These are phyloP conservation scores for Zonitis immaculata DNA, from an alignment of 2,888 invertebrate species.

Conservation along the genomic window DNA sequence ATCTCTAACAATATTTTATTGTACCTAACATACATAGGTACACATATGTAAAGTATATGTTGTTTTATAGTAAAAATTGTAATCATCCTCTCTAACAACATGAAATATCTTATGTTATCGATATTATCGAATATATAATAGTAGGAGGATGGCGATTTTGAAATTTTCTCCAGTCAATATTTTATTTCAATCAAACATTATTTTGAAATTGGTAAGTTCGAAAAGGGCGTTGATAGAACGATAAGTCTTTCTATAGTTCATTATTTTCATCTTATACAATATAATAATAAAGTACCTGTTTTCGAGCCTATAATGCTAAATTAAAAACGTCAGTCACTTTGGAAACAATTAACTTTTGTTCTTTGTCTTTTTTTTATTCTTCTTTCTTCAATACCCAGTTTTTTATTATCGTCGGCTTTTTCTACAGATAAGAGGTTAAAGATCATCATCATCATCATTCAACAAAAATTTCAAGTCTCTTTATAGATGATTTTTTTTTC, in stretches of 20 bases:
- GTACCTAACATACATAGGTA: too few species aligned
- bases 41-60: background rate
- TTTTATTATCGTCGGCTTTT: background rate
- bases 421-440: too few species aligned
- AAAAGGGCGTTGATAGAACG: background rate
- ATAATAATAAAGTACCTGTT: background rate
- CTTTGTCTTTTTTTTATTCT: conserved; percentile 5
- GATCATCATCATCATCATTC: too few species aligned
- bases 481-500: too few species aligned
- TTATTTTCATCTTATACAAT: background rate
- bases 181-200: background rate
- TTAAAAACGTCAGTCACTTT: conserved; percentile 19
- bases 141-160: too few species aligned
- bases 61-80: background rate
- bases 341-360: conserved; percentile 16
- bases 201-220: background rate
- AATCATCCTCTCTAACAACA: background rate
- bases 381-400: background rate
- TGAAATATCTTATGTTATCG: background rate
- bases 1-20: background rate
- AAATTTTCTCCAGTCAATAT: too few species aligned
- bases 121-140: too few species aligned
- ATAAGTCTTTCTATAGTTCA: background rate
- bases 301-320: conserved; percentile 7
- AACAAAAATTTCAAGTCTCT: too few species aligned